These are phyloP conservation scores for Sesamia nonagrioides DNA, from an alignment of 1,140 invertebrate genomes.

Conservation along the genomic window DNA sequence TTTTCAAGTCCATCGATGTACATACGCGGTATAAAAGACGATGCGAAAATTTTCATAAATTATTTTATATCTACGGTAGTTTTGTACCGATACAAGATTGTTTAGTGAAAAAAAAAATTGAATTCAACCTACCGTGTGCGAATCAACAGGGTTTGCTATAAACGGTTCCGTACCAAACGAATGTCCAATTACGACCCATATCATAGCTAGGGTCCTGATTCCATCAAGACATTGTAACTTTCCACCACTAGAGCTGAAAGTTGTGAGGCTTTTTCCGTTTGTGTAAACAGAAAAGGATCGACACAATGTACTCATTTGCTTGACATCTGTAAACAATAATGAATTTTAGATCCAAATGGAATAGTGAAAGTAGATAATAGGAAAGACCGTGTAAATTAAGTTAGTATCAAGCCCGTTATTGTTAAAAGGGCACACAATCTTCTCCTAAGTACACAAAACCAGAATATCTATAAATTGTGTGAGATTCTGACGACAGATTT, in stretches of 20 bases:
- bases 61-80: too few species aligned
- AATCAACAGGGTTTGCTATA: conserved; percentile 60
- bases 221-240: conserved; percentile 86
- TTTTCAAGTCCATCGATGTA: too few species aligned
- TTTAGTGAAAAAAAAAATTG: not conserved
- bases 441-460: too few species aligned
- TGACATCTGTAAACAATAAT: conserved; percentile 50
- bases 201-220: conserved; percentile 88
- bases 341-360: not conserved
- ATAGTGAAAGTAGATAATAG: not conserved
- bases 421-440: too few species aligned
- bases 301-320: conserved; percentile 53
- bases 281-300: conserved; percentile 69
- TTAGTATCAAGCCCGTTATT: too few species aligned
- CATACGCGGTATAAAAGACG: too few species aligned
- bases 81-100: too few species aligned
- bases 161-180: conserved; percentile 58
- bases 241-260: conserved; percentile 51
- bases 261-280: conserved; percentile 61
- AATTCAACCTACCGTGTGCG: conserved; percentile 53
- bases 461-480: too few species aligned
- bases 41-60: not conserved
- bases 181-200: conserved; percentile 90
- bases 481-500: not conserved
- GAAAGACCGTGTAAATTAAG: too few species aligned